phyloP scores from a whole-genome alignment of 2,113 vertebrate genomes.

The Dromiciops gliroides region DNA sequence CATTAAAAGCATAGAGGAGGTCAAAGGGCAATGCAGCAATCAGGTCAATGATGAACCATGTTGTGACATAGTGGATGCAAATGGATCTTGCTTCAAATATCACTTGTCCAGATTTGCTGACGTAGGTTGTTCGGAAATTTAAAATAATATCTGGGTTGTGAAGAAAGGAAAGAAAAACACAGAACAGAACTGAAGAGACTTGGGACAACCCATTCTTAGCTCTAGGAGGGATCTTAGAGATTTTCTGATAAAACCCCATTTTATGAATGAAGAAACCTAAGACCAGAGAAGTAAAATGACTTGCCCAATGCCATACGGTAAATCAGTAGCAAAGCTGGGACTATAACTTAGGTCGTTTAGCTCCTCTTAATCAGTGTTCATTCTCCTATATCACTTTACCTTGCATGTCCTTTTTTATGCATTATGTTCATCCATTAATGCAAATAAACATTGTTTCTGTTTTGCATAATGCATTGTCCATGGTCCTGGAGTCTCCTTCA shows the following conservation, averaged over 20 bases:
- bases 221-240: neutral
- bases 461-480: neutral
- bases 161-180: slow-evolving; percentile 66
- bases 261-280: neutral
- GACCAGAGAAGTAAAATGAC: neutral
- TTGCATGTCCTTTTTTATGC: neutral
- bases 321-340: neutral
- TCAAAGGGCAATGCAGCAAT: slow-evolving; percentile 98
- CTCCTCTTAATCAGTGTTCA: neutral
- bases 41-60: slow-evolving; percentile 98
- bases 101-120: slow-evolving; percentile 99
- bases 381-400: neutral
- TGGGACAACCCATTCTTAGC: neutral
- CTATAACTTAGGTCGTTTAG: neutral
- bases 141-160: slow-evolving; percentile 93
- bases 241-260: neutral
- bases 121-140: slow-evolving; percentile 98
- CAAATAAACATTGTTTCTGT: neutral
- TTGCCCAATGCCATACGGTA: neutral
- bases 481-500: neutral
- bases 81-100: slow-evolving; percentile 98
- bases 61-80: slow-evolving; percentile 98
- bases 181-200: slow-evolving; percentile 54
- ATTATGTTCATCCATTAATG: neutral
- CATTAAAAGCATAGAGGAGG: slow-evolving; percentile 97